phyloP scores from a whole-genome alignment of 2,113 vertebrate genomes.

The Malurus alboscapulatus region DNA sequence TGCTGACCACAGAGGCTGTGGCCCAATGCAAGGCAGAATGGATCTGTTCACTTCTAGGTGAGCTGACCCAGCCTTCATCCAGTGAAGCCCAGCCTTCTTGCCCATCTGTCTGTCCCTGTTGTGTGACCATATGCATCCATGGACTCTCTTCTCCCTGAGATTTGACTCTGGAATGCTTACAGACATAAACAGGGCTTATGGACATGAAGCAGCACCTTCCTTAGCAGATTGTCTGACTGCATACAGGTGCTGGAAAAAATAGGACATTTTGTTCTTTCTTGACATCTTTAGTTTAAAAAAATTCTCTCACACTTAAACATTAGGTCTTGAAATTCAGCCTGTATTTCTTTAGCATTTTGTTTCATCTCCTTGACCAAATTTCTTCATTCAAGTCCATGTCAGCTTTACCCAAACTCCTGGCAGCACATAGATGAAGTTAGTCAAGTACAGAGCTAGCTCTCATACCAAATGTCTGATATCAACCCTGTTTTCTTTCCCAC shows the following conservation, averaged over 20 bases:
- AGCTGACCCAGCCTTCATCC: neutral
- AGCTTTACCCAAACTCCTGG: neutral
- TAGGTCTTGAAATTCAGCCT: neutral
- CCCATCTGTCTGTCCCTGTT: neutral
- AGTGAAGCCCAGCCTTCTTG: neutral
- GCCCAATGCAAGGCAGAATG: neutral
- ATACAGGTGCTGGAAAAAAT: neutral
- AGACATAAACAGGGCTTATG: neutral
- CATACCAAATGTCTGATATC: constrained; percentile 29
- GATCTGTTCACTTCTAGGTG: neutral
- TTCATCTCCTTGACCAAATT: neutral
- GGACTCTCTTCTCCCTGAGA: neutral
- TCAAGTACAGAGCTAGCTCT: neutral
- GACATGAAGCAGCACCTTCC: neutral
- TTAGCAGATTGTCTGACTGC: neutral
- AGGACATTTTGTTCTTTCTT: neutral
- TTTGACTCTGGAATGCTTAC: neutral
- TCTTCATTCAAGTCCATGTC: neutral
- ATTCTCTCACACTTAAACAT: neutral
- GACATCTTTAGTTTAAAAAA: neutral
- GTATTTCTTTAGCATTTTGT: constrained; percentile 16
- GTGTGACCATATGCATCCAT: fast-evolving
- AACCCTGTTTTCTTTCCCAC: constrained; percentile 38
- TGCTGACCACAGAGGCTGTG: neutral
- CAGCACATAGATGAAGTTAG: neutral